Evolutionary conservation across 2,797 vertebrate genomes (phyloP).

Genomic region (Acanthopagrus latus): DNA sequence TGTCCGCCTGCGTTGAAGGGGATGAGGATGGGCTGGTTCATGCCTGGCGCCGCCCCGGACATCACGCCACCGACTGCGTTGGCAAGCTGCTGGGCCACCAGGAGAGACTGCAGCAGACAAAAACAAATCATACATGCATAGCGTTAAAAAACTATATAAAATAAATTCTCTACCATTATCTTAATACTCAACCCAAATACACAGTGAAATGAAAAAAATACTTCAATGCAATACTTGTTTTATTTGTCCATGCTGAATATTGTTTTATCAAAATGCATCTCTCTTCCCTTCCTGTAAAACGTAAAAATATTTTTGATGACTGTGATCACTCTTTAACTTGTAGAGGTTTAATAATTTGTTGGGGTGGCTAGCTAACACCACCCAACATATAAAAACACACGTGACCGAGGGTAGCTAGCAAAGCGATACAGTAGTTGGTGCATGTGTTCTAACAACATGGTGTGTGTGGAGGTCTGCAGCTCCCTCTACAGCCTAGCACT

Average conservation of each 20-base stretch:
- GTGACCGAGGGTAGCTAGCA: no score
- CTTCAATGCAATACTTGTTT: no score
- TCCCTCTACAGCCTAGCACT: neutral
- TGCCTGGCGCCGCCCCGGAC: conserved; percentile 91
- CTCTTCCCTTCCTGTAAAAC: neutral
- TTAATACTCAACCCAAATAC: neutral
- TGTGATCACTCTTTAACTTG: no score
- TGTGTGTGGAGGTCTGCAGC: no score
- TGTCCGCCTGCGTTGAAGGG: conserved; percentile 98
- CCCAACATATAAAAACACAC: neutral
- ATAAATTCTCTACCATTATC: neutral
- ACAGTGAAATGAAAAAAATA: no score
- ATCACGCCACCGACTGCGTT: conserved; percentile 96
- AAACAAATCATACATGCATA: conserved; percentile 19
- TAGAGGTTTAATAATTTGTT: neutral
- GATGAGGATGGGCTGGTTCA: conserved; percentile 99
- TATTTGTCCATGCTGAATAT: neutral
- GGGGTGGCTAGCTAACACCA: neutral
- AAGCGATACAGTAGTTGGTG: no score
- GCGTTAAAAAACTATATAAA: neutral
- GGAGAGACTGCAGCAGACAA: conserved; percentile 88
- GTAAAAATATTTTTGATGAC: neutral
- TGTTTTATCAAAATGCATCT: no score
- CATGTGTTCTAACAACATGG: neutral
- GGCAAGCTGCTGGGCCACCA: conserved; percentile 97